These are phyloP conservation scores for Grapholita molesta DNA, from an alignment of 1,140 invertebrate genomes.

Conservation along the genomic window DNA sequence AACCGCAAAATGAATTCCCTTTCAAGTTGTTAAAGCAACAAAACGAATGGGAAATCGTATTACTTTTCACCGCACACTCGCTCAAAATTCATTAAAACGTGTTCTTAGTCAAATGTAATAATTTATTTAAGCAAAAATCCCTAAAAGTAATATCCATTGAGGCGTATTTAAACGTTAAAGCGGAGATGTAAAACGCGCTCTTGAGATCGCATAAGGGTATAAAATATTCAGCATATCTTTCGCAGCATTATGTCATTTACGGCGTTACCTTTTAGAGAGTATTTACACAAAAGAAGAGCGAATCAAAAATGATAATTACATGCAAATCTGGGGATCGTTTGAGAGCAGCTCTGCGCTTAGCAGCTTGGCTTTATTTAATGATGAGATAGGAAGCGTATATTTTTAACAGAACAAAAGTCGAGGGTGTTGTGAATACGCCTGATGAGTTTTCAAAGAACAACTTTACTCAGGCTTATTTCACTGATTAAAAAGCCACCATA, in stretches of 20 bases:
- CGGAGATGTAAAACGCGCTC: constrained; percentile 42
- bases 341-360: constrained; percentile 28
- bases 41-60: constrained; percentile 59
- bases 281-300: constrained; percentile 75
- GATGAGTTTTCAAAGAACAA: not conserved
- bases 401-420: constrained; percentile 5
- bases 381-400: constrained; percentile 7
- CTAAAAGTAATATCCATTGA: constrained; percentile 73
- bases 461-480: too few relatives aligned
- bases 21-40: constrained; percentile 62
- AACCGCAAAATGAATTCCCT: constrained; percentile 59
- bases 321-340: constrained; percentile 69
- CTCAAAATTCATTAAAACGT: constrained; percentile 72
- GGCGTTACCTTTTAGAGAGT: constrained; percentile 69
- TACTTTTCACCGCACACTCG: constrained; percentile 44
- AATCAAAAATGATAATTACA: constrained; percentile 77
- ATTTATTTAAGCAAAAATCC: constrained; percentile 76
- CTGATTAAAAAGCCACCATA: too few relatives aligned
- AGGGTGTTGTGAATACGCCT: not conserved
- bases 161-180: constrained; percentile 59
- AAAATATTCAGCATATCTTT: constrained; percentile 76
- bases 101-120: constrained; percentile 70
- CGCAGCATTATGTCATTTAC: constrained; percentile 75
- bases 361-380: constrained; percentile 17
- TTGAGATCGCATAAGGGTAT: constrained; percentile 59